Evolutionary conservation across 2,888 invertebrate genomes (phyloP), one percentile per base, ranked within the genome.

Genomic region (Sialis fuliginosa): DNA sequence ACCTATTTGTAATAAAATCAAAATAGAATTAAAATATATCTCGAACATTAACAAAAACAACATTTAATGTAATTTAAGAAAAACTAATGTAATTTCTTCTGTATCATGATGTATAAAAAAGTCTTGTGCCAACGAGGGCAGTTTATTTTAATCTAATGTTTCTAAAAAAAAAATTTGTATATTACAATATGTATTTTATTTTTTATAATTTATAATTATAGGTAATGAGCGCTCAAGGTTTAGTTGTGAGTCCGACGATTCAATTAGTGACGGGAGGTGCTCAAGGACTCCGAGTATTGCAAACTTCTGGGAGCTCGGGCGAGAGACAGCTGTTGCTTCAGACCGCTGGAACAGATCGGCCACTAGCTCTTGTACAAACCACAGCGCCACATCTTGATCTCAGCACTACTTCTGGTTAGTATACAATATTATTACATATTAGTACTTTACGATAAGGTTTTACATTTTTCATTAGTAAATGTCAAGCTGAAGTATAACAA

Each of bases 161-260:
- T 22, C 4, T 22, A 22, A 22, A 22, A 22, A 22, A 22, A 22
- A 22, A 22, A 22, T 22, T 22, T 22, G n/a, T 5, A 7, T 48
- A 30, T 33, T 33, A 31, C 7, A 40, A 8, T 10, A 51, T 12
- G 2, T 42, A 40, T 6, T 41, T 1, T 41, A 6, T 13, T n/a
- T 12, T 22, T 42, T 30, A 37, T 37, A 37, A 6, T 37, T 37
- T 12, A 4, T 44, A 39, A 37, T 49, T 52, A 0, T 57, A 71
- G 71, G 64, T 71, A 56, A 67, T 71, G 37, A 62, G 65, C 41
- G 58, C 66, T 52, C 68, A 69, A 40, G 70, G 72, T 1, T 54
- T 72, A 7, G 70, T 74, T 47, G 71, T 74, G 40, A 68, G 69
- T 37, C 64, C 66, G 2, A 65, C 66, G 39, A 55, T 71, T 47